Conservation (phyloP, 30 jellyfish, hydroid and myxozoan genomes). For the Hydractinia symbiolongicarpus region DNA sequence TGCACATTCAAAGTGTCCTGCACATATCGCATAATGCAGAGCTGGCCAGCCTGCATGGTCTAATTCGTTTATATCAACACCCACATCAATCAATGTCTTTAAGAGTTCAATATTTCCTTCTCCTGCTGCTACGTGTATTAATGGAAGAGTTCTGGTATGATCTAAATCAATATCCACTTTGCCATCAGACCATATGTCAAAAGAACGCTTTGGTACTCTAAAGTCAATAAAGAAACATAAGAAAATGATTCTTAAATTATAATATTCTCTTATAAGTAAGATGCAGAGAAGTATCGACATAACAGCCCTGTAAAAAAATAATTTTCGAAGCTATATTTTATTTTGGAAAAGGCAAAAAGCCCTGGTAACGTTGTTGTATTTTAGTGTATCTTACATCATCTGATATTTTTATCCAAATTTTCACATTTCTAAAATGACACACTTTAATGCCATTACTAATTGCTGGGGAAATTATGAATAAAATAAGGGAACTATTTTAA, state of each 20-base stretch:
- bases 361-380: no score
- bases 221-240: background rate
- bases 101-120: conserved; percentile 73
- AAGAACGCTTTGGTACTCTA: conserved; percentile 17
- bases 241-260: background rate
- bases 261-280: no score
- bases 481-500: no score
- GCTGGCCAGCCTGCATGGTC: conserved; percentile 98
- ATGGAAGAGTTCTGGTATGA: conserved; percentile 43
- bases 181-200: conserved; percentile 32
- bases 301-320: no score
- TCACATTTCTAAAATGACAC: no score
- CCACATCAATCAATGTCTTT: conserved; percentile 58
- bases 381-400: no score
- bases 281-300: no score
- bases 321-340: no score
- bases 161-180: conserved; percentile 25
- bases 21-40: conserved; percentile 73
- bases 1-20: conserved; percentile 85
- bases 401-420: no score
- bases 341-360: no score
- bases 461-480: no score
- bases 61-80: conserved; percentile 81
- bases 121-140: conserved; percentile 86
- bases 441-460: no score